These are phyloP conservation scores for Dioctria linearis DNA, from an alignment of 2,888 invertebrate genomes.

Conservation along the genomic window DNA sequence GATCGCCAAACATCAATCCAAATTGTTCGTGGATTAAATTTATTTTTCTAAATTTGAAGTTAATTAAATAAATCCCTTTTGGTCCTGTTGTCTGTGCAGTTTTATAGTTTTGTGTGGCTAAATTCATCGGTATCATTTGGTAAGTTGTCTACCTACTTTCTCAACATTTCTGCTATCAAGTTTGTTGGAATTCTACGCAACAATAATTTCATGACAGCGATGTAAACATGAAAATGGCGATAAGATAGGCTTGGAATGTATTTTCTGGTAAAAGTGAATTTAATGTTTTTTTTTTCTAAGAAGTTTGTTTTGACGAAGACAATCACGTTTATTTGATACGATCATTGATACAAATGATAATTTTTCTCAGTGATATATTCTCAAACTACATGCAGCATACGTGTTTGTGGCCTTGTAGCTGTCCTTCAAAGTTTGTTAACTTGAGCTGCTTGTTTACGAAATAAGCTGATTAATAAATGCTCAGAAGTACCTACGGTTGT, in stretches of 20 bases:
- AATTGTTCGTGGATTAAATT: conserved; percentile 36
- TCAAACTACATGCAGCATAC: too few species aligned
- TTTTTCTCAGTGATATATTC: too few species aligned
- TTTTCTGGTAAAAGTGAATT: neutral
- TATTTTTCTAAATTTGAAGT: conserved; percentile 35
- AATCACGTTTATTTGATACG: too few species aligned
- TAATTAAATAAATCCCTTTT: neutral
- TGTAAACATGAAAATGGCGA: conserved; percentile 49
- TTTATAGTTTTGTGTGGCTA: conserved; percentile 11
- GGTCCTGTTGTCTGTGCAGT: conserved; percentile 9
- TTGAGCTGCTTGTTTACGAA: conserved; percentile 35
- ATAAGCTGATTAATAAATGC: neutral
- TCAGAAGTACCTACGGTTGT: too few species aligned
- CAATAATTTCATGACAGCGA: conserved; percentile 18
- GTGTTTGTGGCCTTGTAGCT: conserved; percentile 1
- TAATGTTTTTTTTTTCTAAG: neutral
- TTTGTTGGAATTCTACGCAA: conserved; percentile 11
- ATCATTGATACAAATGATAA: too few species aligned
- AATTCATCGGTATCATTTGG: conserved; percentile 31
- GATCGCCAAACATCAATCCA: conserved; percentile 20
- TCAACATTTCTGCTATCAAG: too few species aligned
- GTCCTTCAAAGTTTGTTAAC: conserved; percentile 49
- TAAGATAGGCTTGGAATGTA: neutral
- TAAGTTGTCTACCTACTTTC: conserved; percentile 15
- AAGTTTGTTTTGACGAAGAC: too few species aligned